Percentiles rank a stretch among this genome's conserved stretches.
phyloP scores from a whole-genome alignment of 2,797 vertebrate species.

The Sarcophilus harrisii region DNA sequence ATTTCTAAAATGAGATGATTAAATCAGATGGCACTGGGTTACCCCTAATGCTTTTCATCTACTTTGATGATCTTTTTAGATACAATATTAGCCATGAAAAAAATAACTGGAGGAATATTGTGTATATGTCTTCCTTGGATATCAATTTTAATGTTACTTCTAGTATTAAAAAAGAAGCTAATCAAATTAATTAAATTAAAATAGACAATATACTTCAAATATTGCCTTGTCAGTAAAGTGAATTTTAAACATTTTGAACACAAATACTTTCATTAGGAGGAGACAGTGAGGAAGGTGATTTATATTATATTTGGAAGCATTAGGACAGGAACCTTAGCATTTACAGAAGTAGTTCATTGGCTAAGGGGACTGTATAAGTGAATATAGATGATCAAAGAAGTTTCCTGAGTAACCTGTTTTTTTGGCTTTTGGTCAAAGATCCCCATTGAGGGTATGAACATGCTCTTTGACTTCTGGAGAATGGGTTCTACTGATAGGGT shows the following conservation, averaged over 20 bases:
- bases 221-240: neutral
- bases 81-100: neutral
- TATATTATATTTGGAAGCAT: neutral
- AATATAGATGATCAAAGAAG: neutral
- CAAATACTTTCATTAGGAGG: neutral
- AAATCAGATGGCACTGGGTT: neutral
- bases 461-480: neutral
- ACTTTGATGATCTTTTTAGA: neutral
- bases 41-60: neutral
- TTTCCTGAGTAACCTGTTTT: neutral
- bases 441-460: neutral
- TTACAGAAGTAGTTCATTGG: neutral
- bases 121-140: neutral
- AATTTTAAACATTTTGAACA: neutral
- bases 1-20: neutral
- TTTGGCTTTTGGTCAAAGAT: neutral
- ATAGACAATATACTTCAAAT: neutral
- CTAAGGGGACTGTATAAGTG: neutral
- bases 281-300: neutral
- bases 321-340: neutral
- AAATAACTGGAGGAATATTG: neutral
- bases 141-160: neutral
- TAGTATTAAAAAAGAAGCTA: neutral
- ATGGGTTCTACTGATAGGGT: neutral
- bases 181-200: neutral